Conservation (phyloP, 2,797 vertebrate genomes). For the Pangasius macronema region DNA sequence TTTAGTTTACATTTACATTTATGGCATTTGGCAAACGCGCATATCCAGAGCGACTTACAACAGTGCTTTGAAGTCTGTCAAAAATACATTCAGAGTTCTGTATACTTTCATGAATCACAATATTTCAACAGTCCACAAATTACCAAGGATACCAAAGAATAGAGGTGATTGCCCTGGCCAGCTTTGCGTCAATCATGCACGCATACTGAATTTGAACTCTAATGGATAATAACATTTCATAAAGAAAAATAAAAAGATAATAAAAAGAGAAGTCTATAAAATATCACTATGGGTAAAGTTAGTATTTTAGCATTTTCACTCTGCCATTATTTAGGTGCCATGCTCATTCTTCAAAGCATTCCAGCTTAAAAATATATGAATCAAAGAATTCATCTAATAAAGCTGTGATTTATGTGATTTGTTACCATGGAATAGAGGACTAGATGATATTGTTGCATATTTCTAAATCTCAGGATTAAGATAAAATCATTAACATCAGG, state of each 20-base stretch:
- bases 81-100: too few relatives aligned
- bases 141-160: conserved; percentile 39
- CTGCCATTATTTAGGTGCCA: not conserved
- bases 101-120: conserved; percentile 35
- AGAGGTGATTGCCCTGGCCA: conserved; percentile 38
- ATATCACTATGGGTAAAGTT: not conserved
- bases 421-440: not conserved
- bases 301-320: not conserved
- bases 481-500: not conserved
- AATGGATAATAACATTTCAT: not conserved
- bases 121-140: conserved; percentile 53
- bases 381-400: not conserved
- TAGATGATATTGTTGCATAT: not conserved
- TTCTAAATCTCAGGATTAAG: not conserved
- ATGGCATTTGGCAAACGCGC: too few relatives aligned
- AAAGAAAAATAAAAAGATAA: not conserved
- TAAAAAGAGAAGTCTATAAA: not conserved
- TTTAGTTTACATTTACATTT: not conserved
- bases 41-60: too few relatives aligned
- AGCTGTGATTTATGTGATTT: not conserved
- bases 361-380: not conserved
- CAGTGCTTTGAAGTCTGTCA: too few relatives aligned
- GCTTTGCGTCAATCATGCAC: conserved; percentile 7
- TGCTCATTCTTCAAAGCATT: not conserved
- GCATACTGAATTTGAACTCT: not conserved